Evolutionary conservation across 2,797 vertebrate genomes (phyloP), one percentile per base, ranked within the genome.

Genomic region (Cetoscarus ocellatus): DNA sequence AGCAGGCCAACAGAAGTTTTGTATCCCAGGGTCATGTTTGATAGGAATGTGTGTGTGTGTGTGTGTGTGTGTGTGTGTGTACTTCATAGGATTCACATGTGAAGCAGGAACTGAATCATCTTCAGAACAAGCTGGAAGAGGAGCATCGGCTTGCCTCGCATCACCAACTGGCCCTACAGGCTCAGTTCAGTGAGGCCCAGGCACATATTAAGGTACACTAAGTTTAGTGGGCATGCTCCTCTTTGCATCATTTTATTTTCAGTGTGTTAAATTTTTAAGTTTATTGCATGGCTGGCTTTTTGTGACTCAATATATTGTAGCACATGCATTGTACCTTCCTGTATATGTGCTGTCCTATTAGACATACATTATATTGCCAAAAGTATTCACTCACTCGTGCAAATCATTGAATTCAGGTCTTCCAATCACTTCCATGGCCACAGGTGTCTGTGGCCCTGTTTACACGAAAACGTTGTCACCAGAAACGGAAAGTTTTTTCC

Each of bases 161-260:
- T 76, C 92, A 95, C 58, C 91, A 94, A 78, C 81, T 94, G 76
- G 85, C 86, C 15, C 77, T 95, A 73, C 87, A 94, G 76, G 93
- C 93, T 75, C 94, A 92, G 85, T 71, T 93, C 80, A 81, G 55
- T 51, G 94, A 95, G 73, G 89, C 89, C 19, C 92, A 94, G 63
- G 89, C 92, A 38, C 87, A 51, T 39, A 79, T 89, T 62, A 95
- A 94, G 93, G 95, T 95, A 71, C 40, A 8, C 1, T 48, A 17
- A 56, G 50, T 11, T 19, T n/a, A 39, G 44, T 12, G 48, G 1
- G 10, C 11, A 34, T 19, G 14, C 15, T 17, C 38, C 39, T 18
- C 5, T 35, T 8, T 0, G 7, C 43, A 35, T 50, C 18, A 15
- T 50, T 19, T 55, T 18, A 49, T 49, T 11, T 49, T 45, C 19